phyloP scores from a whole-genome alignment of 2,888 invertebrate genomes.

The Neoaliturus tenellus region DNA sequence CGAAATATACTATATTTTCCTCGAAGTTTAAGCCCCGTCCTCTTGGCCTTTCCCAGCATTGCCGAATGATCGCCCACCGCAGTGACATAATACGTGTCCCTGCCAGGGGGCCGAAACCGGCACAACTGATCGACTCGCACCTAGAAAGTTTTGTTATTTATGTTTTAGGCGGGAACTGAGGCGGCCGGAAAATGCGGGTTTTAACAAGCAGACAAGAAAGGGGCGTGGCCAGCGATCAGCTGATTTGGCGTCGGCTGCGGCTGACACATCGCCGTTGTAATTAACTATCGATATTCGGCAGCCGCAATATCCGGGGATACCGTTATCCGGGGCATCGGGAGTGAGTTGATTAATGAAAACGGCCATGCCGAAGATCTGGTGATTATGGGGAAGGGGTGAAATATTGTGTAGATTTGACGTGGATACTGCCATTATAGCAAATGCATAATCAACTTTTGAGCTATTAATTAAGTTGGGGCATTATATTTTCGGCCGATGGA shows the following conservation, averaged over 20 bases:
- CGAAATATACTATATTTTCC: too few species aligned
- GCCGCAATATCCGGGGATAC: background rate
- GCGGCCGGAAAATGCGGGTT: slow-evolving; percentile 5
- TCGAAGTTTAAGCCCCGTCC: too few species aligned
- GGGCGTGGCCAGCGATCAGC: slow-evolving; percentile 14
- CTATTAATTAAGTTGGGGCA: too few species aligned
- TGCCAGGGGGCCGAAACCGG: background rate
- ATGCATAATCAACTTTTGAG: too few species aligned
- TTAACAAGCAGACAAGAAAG: slow-evolving; percentile 33
- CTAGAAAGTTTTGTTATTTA: slow-evolving; percentile 42
- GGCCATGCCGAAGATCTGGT: background rate
- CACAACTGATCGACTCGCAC: background rate
- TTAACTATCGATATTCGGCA: slow-evolving; percentile 4
- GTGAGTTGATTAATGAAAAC: background rate
- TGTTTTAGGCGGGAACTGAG: slow-evolving; percentile 10
- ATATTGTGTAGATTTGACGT: background rate
- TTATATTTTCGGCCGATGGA: too few species aligned
- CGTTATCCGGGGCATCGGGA: background rate
- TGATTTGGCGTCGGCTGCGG: too few species aligned
- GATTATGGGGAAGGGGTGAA: background rate
- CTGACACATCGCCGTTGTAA: background rate
- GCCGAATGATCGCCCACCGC: background rate
- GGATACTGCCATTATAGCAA: too few species aligned
- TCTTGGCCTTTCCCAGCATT: too few species aligned
- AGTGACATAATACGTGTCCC: background rate